Percentiles rank a stretch among this genome's conserved stretches.
Evolutionary conservation across 2,113 vertebrate genomes (phyloP).

Genomic region (Psephotus haematonotus): DNA sequence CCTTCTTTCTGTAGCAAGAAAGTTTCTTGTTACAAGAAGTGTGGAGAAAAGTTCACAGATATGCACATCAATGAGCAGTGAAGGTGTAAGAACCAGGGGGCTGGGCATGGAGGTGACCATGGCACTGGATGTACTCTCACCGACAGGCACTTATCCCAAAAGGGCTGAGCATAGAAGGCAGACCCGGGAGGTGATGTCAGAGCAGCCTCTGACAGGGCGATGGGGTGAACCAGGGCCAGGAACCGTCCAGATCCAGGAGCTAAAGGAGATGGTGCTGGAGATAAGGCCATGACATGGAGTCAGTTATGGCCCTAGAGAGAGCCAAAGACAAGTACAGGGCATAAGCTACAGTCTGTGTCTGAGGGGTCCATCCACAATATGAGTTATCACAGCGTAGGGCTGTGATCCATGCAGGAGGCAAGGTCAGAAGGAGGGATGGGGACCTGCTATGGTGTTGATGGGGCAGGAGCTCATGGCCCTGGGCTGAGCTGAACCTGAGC

Average conservation of each 20-base stretch:
- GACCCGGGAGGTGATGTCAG: not conserved
- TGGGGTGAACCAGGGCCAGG: not conserved
- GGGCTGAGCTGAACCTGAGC: not conserved
- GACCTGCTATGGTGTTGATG: not conserved
- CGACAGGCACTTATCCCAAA: not conserved
- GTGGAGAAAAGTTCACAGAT: not conserved
- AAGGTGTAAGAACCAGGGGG: not conserved
- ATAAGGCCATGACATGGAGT: not conserved
- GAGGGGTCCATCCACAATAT: not conserved
- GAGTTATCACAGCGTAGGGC: not conserved
- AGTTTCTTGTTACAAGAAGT: not conserved
- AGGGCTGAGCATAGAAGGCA: not conserved
- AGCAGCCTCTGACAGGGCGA: accelerated
- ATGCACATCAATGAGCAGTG: not conserved
- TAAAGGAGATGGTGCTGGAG: not conserved
- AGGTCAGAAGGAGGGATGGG: not conserved
- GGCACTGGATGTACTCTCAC: not conserved
- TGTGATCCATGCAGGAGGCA: not conserved
- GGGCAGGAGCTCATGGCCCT: not conserved
- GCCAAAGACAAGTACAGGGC: not conserved
- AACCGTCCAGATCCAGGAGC: not conserved
- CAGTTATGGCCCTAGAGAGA: not conserved
- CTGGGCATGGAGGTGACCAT: not conserved
- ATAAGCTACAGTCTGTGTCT: not conserved
- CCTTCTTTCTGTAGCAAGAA: not conserved